A percentile compares a stretch with the other conserved stretches of the same genome.
phyloP scores from a whole-genome alignment of 37 sponge, comb jelly and placozoan genomes.

The Halichondria panicea region DNA sequence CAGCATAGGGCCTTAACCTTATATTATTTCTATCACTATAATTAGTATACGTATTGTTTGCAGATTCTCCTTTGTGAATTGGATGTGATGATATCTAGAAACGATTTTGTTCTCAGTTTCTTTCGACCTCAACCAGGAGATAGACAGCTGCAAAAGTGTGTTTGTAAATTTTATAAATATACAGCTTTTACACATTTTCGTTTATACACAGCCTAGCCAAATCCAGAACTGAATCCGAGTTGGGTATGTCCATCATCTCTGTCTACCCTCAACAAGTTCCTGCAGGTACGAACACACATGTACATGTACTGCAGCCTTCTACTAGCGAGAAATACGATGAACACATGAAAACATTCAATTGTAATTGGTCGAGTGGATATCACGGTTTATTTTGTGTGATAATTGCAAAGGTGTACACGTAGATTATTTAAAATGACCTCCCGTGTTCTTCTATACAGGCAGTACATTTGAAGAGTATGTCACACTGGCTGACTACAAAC shows the following conservation, averaged over 20 bases:
- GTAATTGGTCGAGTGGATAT: too few species aligned
- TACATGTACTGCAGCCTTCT: too few species aligned
- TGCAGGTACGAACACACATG: conserved; percentile 12
- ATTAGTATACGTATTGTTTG: too few species aligned
- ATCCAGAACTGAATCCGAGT: not conserved
- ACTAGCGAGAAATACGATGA: too few species aligned
- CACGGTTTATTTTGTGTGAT: not conserved
- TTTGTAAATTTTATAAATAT: not conserved
- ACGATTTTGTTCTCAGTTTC: conserved; percentile 34
- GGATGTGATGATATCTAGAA: conserved; percentile 23
- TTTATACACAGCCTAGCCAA: not conserved
- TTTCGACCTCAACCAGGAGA: conserved; percentile 49
- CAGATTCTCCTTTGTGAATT: conserved; percentile 37
- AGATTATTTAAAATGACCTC: too few species aligned
- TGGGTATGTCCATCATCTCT: conserved; percentile 9
- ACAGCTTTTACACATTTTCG: not conserved
- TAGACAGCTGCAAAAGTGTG: conserved; percentile 37
- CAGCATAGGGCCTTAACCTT: too few species aligned
- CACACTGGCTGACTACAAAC: conserved; percentile 31
- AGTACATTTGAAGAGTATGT: conserved; percentile 39
- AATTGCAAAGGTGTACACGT: not conserved
- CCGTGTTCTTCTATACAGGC: conserved; percentile 15
- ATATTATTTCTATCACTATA: too few species aligned
- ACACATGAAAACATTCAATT: too few species aligned
- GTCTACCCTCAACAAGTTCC: conserved; percentile 48